Percentiles rank a stretch among this genome's conserved stretches.
phyloP scores from a whole-genome alignment of 2,113 vertebrate species.

The Odocoileus hemionus region DNA sequence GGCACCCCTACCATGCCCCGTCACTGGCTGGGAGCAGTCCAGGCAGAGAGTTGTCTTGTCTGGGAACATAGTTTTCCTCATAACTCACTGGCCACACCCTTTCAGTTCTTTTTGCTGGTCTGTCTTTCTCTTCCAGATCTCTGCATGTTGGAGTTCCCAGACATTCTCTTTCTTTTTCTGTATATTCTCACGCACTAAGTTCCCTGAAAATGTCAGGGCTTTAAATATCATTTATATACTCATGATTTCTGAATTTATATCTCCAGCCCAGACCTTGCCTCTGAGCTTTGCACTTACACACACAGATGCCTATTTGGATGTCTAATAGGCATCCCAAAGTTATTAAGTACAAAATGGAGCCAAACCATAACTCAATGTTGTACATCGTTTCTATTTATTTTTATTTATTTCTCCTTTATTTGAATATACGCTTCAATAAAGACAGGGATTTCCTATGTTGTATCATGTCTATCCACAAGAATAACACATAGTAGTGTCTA shows the following conservation, averaged over 20 bases:
- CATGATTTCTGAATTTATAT: background rate
- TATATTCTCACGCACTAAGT: background rate
- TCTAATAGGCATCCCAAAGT: background rate
- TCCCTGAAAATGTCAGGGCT: background rate
- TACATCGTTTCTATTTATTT: background rate
- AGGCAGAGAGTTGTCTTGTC: background rate
- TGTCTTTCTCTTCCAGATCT: background rate
- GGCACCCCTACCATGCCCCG: fast-evolving
- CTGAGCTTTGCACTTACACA: background rate
- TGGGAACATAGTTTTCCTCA: background rate
- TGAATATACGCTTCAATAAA: background rate
- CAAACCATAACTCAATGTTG: background rate
- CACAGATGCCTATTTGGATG: background rate
- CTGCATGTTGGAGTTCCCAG: background rate
- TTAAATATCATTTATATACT: background rate
- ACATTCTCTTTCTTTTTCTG: background rate
- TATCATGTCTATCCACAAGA: background rate
- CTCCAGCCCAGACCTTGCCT: background rate
- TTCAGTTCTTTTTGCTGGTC: background rate
- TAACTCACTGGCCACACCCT: background rate
- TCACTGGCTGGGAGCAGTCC: background rate
- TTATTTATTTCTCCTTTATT: background rate
- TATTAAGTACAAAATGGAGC: background rate
- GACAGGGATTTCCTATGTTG: background rate
- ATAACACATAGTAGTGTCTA: background rate